phyloP scores from a whole-genome alignment of 2,797 vertebrate genomes.

The Darevskia nairensis region DNA sequence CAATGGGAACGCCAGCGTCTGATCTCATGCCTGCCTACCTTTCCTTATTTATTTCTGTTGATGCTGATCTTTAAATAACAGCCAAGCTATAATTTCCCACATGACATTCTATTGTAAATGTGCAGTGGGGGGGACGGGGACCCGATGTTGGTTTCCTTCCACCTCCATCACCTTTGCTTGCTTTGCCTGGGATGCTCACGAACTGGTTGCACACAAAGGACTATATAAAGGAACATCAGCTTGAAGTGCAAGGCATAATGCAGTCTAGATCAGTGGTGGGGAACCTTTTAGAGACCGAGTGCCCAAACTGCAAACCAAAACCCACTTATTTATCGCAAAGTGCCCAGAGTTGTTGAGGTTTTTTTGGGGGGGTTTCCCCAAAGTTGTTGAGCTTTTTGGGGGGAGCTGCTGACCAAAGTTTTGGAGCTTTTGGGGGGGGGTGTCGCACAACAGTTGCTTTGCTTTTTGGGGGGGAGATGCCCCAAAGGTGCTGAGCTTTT shows the following conservation, averaged over 20 bases:
- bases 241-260: not conserved
- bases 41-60: constrained; percentile 22
- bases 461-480: too few relatives aligned
- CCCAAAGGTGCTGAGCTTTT: too few relatives aligned
- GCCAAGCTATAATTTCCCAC: constrained; percentile 34
- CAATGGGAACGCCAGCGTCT: not conserved
- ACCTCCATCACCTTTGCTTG: not conserved
- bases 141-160: not conserved
- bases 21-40: not conserved
- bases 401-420: too few relatives aligned
- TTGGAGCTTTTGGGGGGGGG: too few relatives aligned
- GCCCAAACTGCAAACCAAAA: too few relatives aligned
- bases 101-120: not conserved
- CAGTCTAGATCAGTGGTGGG: too few relatives aligned
- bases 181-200: not conserved
- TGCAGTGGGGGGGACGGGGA: not conserved
- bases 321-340: too few relatives aligned
- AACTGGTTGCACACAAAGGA: not conserved
- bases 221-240: not conserved
- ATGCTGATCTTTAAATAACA: constrained; percentile 41
- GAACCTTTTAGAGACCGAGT: too few relatives aligned
- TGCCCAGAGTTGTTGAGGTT: too few relatives aligned
- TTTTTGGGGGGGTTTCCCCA: too few relatives aligned
- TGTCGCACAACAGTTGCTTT: too few relatives aligned
- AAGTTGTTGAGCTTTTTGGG: too few relatives aligned